phyloP scores from a whole-genome alignment of 2,113 vertebrate species.

The Anas platyrhynchos region DNA sequence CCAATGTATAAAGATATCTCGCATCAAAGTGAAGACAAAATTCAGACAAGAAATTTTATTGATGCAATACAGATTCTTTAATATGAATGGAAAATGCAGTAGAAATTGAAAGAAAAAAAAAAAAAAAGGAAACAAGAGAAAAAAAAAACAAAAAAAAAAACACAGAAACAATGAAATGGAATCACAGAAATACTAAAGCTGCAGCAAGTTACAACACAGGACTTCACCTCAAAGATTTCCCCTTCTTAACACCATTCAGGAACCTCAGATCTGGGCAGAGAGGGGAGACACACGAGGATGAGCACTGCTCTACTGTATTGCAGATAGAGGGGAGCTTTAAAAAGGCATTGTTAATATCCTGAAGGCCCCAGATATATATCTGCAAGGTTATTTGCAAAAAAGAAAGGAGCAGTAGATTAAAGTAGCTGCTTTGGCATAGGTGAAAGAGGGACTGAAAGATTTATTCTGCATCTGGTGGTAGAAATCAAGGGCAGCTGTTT shows the following conservation, averaged over 20 bases:
- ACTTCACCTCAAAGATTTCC: no score
- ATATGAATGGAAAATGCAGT: not conserved
- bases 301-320: fast-evolving
- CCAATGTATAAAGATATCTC: not conserved
- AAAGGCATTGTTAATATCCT: not conserved
- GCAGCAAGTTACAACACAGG: not conserved
- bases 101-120: not conserved
- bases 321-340: fast-evolving
- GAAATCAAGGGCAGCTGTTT: no score
- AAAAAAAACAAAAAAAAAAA: not conserved
- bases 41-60: not conserved
- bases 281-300: fast-evolving
- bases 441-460: not conserved
- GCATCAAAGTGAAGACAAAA: not conserved
- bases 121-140: not conserved
- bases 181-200: not conserved
- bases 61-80: not conserved
- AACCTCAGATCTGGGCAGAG: not conserved
- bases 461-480: fast-evolving
- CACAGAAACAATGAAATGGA: fast-evolving
- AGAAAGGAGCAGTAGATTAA: no score
- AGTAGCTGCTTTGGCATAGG: no score
- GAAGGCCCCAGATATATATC: fast-evolving
- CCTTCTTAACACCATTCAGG: fast-evolving
- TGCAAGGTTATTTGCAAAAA: not conserved